Conservation (phyloP, 2,797 vertebrate species). For the Ctenopoma multispine region DNA sequence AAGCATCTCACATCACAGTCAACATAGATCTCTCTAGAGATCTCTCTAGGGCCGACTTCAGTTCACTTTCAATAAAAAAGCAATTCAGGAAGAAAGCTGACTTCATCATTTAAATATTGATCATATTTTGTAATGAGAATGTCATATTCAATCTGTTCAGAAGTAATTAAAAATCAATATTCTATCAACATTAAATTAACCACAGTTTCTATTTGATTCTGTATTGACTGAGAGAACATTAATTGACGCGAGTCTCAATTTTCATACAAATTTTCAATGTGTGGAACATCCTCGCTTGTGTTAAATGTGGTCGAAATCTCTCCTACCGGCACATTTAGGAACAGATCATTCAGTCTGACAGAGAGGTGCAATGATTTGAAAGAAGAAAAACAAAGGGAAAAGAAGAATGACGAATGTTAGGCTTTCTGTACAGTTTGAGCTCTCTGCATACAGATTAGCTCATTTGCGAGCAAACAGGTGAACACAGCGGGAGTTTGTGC, state of each 20-base stretch:
- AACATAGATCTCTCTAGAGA: not conserved
- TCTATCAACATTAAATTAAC: constrained; percentile 67
- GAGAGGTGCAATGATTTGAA: not conserved
- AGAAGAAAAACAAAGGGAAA: not conserved
- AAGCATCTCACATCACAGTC: constrained; percentile 24
- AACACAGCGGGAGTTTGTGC: constrained; percentile 15
- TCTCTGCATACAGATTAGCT: constrained; percentile 20
- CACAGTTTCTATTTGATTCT: constrained; percentile 47
- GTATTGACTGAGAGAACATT: constrained; percentile 36
- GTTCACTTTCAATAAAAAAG: constrained; percentile 36
- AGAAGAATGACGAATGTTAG: not conserved
- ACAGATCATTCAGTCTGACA: constrained; percentile 1
- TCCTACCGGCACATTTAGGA: constrained; percentile 1
- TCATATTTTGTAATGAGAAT: constrained; percentile 66
- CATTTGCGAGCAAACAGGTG: constrained; percentile 30
- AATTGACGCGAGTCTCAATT: constrained; percentile 55
- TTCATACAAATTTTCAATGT: constrained; percentile 39
- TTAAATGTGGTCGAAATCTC: constrained; percentile 36
- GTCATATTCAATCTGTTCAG: constrained; percentile 77
- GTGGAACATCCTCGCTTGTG: constrained; percentile 4
- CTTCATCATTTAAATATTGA: constrained; percentile 75
- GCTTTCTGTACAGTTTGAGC: constrained; percentile 3
- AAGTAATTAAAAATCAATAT: constrained; percentile 77
- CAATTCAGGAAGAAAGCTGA: constrained; percentile 57
- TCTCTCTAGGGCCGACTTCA: constrained; percentile 3